Evolutionary conservation across 1,140 invertebrate genomes (phyloP).

Genomic region (Neocloeon triangulifer): DNA sequence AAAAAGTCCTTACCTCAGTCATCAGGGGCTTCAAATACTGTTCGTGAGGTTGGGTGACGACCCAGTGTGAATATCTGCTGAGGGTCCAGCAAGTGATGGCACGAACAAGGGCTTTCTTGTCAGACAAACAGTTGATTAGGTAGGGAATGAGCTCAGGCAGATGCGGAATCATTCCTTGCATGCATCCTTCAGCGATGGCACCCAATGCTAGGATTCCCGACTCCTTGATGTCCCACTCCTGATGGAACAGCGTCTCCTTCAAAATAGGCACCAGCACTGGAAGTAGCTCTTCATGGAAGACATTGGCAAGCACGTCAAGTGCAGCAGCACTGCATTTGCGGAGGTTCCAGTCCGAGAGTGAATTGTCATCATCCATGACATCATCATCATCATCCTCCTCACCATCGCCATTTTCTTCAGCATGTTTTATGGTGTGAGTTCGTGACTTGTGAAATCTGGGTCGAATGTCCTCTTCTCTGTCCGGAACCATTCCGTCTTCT

Average conservation of each 20-base stretch:
- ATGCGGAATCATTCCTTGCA: conserved; percentile 91
- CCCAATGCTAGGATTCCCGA: conserved; percentile 87
- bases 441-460: conserved; percentile 90
- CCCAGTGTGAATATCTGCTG: conserved; percentile 94
- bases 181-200: conserved; percentile 98
- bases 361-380: conserved; percentile 70
- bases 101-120: conserved; percentile 89
- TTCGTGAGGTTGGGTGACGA: conserved; percentile 84
- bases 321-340: conserved; percentile 96
- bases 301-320: conserved; percentile 88
- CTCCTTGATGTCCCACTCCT: conserved; percentile 93
- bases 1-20: conserved; percentile 69
- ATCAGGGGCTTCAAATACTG: conserved; percentile 84
- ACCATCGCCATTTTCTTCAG: conserved; percentile 27
- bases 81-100: conserved; percentile 99
- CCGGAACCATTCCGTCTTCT: conserved; percentile 92
- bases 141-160: conserved; percentile 90
- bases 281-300: conserved; percentile 87
- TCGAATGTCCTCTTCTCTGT: conserved; percentile 91
- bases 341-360: conserved; percentile 91
- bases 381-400: conserved; percentile 56
- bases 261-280: conserved; percentile 87
- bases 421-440: conserved; percentile 38
- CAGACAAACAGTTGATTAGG: conserved; percentile 73
- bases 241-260: conserved; percentile 89